Evolutionary conservation across 2,797 vertebrate species (phyloP), one percentile per base, ranked within the genome.

Genomic region (Semaprochilodus insignis): DNA sequence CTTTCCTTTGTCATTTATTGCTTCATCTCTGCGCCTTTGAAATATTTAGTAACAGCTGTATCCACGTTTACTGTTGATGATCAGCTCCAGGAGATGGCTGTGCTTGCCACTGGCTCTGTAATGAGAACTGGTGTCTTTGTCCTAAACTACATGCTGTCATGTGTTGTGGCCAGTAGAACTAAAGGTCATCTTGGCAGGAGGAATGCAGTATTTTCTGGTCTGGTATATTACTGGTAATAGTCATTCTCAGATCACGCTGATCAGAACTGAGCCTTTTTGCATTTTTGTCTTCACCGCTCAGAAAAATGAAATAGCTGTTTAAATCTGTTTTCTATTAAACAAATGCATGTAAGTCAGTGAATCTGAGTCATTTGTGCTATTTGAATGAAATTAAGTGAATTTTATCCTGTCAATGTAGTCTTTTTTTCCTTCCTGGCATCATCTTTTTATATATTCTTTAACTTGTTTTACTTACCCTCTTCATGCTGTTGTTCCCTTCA

Each of bases 1-100:
- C 93, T 95, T 95, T 95, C 94, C 92, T 95, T 93, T 95, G 94
- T 95, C 94, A 95, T 95, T 95, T 95, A 96, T 93, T 95, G 95
- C 95, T 95, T 94, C 91, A 94, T 95, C 94, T 94, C 93, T 93
- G 91, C 89, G 90, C 91, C 93, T 94, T 95, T 96, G 95, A 95
- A 95, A 95, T 96, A 96, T 95, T 95, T 92, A 95, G 94, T 90
- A 93, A 94, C 93, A 94, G 92, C 94, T 95, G 93, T 92, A 94
- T 92, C 93, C 94, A 95, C 94, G 93, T 95, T 96, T 95, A 95
- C 92, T 93, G 93, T 94, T 93, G 92, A 91, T 91, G 88, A 92
- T 93, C 89, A 86, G 88, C 88, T 81, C 85, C 84, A 80, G 77
- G 83, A 91, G 85, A 94, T 77, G 91, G 88, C 92, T 87, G 85